Evolutionary conservation across 1,140 invertebrate genomes (phyloP), one percentile per base, ranked within the genome.

Genomic region (Listronotus bonariensis): DNA sequence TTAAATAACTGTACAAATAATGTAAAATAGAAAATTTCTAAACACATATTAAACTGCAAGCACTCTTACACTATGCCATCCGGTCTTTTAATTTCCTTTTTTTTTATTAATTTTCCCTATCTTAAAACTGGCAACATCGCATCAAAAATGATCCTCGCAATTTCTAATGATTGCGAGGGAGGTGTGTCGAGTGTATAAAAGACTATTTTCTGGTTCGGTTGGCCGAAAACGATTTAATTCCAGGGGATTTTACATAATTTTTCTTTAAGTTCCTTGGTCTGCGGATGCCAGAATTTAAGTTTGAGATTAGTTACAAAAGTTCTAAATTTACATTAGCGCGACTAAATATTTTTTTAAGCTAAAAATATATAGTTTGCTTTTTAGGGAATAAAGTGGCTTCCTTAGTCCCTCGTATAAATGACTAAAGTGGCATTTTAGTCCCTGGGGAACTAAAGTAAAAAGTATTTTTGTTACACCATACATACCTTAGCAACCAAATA

Each of bases 121-220:
- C 1, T 4, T 26, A 3, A 31, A 52, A 12, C 15, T 53, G 61
- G 53, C 61, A 63, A 63, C 61, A 34, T 6, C 6, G 59, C 10
- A 11, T 2, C n/a, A 54, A 62, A 20, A 62, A 62, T 51, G 49
- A 36, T 45, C 6, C 60, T 42, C 38, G 10, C 46, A 52, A 17
- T 55, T 63, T 17, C 34, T 57, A 57, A 65, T 65, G 43, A 57
- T 57, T 65, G 18, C 53, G 46, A 57, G 54, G 62, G 62, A 49
- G 62, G 62, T 65, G 60, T 43, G 60, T 45, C 41, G 51, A 55
- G 60, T 63, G 53, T 65, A 65, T 65, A 65, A 65, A 65, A 65
- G 54, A 53, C 63, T 41, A 65, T 65, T 65, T 65, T 65, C 54
- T 65, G 63, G 63, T 65, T 65, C 62, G 63, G 63, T 65, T 65